Evolutionary conservation across 2,113 vertebrate species (phyloP).

Genomic region (Zosterops pallidus): DNA sequence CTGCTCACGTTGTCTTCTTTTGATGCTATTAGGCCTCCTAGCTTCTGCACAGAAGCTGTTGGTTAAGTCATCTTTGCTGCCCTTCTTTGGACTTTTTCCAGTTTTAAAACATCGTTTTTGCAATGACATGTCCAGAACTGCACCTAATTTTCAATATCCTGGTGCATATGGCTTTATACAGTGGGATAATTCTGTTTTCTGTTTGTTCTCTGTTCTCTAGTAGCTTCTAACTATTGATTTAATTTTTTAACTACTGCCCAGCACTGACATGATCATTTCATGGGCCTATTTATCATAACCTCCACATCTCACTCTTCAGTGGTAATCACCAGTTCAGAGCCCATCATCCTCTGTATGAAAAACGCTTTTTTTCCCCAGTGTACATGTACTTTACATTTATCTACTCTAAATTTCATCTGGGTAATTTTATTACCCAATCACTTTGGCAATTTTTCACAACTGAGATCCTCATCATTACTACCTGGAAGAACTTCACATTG

Average conservation of each 20-base stretch:
- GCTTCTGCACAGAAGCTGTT: neutral
- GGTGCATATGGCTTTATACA: neutral
- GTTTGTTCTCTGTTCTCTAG: neutral
- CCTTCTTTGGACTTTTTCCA: neutral
- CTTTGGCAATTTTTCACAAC: neutral
- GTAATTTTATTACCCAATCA: neutral
- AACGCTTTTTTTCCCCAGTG: neutral
- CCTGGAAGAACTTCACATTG: neutral
- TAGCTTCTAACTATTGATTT: neutral
- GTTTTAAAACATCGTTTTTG: neutral
- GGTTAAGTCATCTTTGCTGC: neutral
- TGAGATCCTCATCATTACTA: neutral
- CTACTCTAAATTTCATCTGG: neutral
- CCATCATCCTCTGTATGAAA: neutral
- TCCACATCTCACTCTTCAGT: neutral
- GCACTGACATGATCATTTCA: neutral
- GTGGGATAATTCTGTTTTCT: neutral
- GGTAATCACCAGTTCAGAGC: neutral
- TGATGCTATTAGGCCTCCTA: neutral
- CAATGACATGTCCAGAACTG: neutral
- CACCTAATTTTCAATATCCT: neutral
- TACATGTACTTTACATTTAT: neutral
- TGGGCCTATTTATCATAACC: neutral
- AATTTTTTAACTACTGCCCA: neutral
- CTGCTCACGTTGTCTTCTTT: neutral